Evolutionary conservation across 2,797 vertebrate species (phyloP).

Genomic region (Picus viridis): DNA sequence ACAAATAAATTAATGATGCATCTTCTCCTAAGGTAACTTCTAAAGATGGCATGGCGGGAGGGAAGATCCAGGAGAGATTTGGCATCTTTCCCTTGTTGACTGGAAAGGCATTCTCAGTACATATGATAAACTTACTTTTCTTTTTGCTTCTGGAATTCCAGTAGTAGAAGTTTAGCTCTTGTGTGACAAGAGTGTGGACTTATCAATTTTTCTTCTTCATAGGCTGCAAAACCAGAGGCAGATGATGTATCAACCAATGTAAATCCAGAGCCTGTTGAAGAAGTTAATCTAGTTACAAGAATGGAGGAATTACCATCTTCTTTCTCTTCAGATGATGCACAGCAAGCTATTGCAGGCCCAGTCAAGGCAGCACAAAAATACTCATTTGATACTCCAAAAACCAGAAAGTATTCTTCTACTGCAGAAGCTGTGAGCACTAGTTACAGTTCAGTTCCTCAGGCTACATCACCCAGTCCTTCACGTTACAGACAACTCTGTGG

Average conservation of each 20-base stretch:
- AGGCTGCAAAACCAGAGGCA: conserved; percentile 56
- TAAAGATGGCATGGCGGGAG: not conserved
- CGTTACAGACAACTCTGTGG: conserved; percentile 84
- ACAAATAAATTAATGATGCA: not conserved
- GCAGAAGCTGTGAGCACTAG: conserved; percentile 18
- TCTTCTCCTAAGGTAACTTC: not conserved
- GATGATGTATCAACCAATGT: not conserved
- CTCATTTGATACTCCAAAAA: not conserved
- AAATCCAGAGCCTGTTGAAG: conserved; percentile 41
- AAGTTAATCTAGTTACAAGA: not conserved
- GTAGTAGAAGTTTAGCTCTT: not conserved
- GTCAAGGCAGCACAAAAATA: not conserved
- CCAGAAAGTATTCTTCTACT: conserved; percentile 53
- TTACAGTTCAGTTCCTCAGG: not conserved
- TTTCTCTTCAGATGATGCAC: conserved; percentile 41
- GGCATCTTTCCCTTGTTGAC: not conserved
- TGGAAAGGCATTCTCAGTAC: not conserved
- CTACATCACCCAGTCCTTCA: conserved; percentile 75
- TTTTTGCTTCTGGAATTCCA: not conserved
- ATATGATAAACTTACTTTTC: not conserved
- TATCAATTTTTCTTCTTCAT: not conserved
- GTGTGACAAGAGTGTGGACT: not conserved
- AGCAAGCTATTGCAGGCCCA: conserved; percentile 40
- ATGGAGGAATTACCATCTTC: conserved; percentile 5
- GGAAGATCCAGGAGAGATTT: not conserved